Conservation (phyloP, 2,888 invertebrate genomes). For the Balanococcus diminutus region DNA sequence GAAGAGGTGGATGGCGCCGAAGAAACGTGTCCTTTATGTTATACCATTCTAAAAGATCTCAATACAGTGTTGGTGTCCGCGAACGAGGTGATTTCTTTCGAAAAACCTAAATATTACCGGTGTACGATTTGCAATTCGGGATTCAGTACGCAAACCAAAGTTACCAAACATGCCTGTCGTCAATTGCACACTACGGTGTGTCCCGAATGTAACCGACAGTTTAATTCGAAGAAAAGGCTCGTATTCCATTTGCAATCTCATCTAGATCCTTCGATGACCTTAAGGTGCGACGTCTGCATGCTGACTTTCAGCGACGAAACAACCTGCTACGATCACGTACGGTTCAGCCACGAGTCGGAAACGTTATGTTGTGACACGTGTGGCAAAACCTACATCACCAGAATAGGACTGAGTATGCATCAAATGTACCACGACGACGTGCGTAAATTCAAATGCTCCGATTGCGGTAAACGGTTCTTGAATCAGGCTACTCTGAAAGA, state of each 20-base stretch:
- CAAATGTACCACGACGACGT: constrained; percentile 65
- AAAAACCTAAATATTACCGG: constrained; percentile 56
- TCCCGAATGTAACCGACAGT: constrained; percentile 62
- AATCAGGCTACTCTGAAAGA: constrained; percentile 67
- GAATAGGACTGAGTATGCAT: constrained; percentile 63
- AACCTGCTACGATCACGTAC: constrained; percentile 65
- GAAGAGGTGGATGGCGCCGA: constrained; percentile 45
- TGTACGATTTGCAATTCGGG: constrained; percentile 56
- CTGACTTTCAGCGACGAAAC: constrained; percentile 62
- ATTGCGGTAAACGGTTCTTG: constrained; percentile 65
- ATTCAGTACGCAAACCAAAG: constrained; percentile 57
- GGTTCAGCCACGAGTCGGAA: constrained; percentile 57
- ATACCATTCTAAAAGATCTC: constrained; percentile 29
- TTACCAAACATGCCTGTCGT: constrained; percentile 57
- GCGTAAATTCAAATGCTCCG: constrained; percentile 64
- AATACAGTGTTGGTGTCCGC: constrained; percentile 48
- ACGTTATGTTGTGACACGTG: constrained; percentile 57
- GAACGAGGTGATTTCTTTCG: constrained; percentile 54
- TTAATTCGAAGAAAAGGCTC: constrained; percentile 65
- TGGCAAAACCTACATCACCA: constrained; percentile 57
- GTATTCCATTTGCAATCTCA: constrained; percentile 66
- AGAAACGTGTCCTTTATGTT: constrained; percentile 42
- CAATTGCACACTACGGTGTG: constrained; percentile 55
- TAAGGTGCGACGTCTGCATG: constrained; percentile 59
- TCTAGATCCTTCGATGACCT: constrained; percentile 57